Conservation (phyloP, 2,888 invertebrate species). For the Drosophila longiperda region DNA sequence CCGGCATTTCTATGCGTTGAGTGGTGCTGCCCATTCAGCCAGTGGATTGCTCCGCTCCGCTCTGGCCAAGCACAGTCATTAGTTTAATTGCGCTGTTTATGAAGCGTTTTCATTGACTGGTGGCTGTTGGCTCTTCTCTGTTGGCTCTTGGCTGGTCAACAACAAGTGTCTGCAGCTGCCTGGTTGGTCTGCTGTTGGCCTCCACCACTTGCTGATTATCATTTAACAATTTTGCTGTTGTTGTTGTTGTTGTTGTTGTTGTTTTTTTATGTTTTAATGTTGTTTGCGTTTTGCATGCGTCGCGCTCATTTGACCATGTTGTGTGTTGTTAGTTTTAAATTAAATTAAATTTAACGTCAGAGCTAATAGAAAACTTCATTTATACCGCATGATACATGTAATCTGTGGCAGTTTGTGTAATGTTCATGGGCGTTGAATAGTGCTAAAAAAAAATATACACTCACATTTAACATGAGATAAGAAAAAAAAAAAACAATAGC, state of each 20-base stretch:
- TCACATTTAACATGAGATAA: neutral
- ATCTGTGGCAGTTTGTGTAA: constrained; percentile 17
- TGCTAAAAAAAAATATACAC: constrained; percentile 4
- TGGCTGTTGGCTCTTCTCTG: neutral
- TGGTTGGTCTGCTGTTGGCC: constrained; percentile 25
- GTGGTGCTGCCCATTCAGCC: constrained; percentile 22
- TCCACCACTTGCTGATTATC: constrained; percentile 57
- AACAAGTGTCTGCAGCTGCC: constrained; percentile 53
- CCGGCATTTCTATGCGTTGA: constrained; percentile 44
- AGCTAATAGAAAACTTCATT: constrained; percentile 67
- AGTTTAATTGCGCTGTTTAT: constrained; percentile 80
- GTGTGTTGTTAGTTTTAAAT: constrained; percentile 68
- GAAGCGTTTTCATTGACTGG: constrained; percentile 60
- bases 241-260: constrained; percentile 16
- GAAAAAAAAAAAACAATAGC: constrained; percentile 10
- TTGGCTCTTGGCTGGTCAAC: neutral
- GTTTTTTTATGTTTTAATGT: constrained; percentile 14
- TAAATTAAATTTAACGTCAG: constrained; percentile 76
- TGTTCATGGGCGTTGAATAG: constrained; percentile 8
- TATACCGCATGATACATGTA: constrained; percentile 44
- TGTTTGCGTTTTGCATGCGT: constrained; percentile 62
- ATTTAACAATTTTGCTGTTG: constrained; percentile 50
- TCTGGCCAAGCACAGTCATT: constrained; percentile 67
- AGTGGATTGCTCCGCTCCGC: constrained; percentile 39
- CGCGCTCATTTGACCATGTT: constrained; percentile 54